Evolutionary conservation across 2,797 vertebrate genomes (phyloP).

Genomic region (Brachyrhaphis roseni): DNA sequence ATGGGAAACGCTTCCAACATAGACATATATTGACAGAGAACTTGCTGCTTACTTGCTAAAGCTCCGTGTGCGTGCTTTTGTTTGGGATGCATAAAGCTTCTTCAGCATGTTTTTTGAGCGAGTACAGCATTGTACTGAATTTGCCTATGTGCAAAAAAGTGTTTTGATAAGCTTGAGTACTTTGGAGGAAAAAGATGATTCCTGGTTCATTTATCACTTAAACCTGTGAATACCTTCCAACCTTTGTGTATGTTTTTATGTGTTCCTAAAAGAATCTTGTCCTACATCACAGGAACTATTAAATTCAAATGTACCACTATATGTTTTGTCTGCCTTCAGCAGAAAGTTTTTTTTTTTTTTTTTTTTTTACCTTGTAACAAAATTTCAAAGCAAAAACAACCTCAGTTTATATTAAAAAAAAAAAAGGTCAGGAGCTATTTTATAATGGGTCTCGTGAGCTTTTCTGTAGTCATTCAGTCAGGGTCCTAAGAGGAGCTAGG

Average conservation of each 20-base stretch:
- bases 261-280: background rate
- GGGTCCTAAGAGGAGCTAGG: constrained; percentile 34
- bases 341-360: background rate
- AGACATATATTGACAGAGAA: constrained; percentile 51
- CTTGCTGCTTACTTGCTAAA: constrained; percentile 52
- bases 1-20: constrained; percentile 46
- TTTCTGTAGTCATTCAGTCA: constrained; percentile 47
- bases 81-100: constrained; percentile 61
- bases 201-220: constrained; percentile 47
- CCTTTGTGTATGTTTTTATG: background rate
- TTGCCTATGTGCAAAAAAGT: constrained; percentile 61
- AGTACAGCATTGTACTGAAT: constrained; percentile 64
- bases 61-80: constrained; percentile 46
- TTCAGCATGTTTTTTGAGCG: constrained; percentile 65
- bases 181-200: constrained; percentile 41
- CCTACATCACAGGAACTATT: background rate
- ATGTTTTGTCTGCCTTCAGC: background rate
- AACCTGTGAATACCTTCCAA: constrained; percentile 39
- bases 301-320: background rate
- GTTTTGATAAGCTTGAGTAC: constrained; percentile 70
- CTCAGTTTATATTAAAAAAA: constrained; percentile 55
- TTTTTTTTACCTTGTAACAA: background rate
- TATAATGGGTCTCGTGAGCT: constrained; percentile 57
- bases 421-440: constrained; percentile 51
- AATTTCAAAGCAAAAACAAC: constrained; percentile 48